These are phyloP conservation scores for Dolichopus griseipennis DNA, from an alignment of 2,888 invertebrate species.

Conservation along the genomic window DNA sequence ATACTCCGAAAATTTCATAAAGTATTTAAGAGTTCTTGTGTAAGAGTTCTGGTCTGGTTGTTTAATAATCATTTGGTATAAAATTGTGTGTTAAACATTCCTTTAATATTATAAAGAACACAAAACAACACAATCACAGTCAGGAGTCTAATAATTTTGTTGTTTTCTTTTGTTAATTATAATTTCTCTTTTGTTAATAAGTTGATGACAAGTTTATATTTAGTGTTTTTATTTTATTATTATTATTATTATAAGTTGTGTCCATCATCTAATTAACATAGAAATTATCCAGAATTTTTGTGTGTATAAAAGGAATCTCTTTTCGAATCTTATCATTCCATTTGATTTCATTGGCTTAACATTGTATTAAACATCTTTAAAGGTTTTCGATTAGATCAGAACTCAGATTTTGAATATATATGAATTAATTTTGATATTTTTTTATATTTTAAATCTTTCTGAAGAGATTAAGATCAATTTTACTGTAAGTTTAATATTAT, in stretches of 20 bases:
- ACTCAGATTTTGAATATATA: too few species aligned
- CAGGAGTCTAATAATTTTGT: conserved; percentile 1
- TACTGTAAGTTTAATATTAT: not conserved
- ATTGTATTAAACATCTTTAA: too few species aligned
- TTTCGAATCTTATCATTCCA: too few species aligned
- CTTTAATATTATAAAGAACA: not conserved
- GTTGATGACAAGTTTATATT: not conserved
- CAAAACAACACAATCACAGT: not conserved
- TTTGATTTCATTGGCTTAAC: too few species aligned
- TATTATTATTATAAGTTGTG: not conserved
- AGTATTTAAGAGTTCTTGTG: too few species aligned
- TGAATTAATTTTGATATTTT: too few species aligned
- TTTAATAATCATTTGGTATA: too few species aligned
- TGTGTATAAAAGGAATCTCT: too few species aligned
- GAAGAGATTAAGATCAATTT: not conserved
- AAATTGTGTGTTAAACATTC: not conserved
- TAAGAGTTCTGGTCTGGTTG: too few species aligned
- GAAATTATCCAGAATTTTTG: not conserved
- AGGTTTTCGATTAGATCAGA: too few species aligned
- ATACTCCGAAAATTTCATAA: too few species aligned
- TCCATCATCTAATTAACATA: not conserved
- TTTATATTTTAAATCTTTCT: not conserved
- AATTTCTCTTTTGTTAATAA: conserved; percentile 1
- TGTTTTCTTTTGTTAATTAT: not conserved
- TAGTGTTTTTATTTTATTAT: not conserved